Evolutionary conservation across 2,888 invertebrate species (phyloP).

Genomic region (Meta bourneti): DNA sequence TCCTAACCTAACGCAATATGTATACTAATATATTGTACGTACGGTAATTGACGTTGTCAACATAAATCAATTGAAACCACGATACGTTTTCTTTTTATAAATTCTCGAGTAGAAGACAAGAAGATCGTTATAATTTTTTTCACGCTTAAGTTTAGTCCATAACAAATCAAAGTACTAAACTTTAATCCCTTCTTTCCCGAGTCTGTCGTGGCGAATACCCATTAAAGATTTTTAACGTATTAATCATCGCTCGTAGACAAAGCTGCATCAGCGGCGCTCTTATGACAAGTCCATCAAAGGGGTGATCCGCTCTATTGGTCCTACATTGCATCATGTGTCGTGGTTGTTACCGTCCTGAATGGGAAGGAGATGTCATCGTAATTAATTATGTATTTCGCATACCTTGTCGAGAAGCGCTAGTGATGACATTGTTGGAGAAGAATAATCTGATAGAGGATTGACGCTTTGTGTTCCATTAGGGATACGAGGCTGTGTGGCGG

Average conservation of each 20-base stretch:
- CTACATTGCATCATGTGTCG: too few species aligned
- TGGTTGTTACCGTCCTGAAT: background rate
- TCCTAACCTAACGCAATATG: too few species aligned
- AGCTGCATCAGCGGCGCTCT: background rate
- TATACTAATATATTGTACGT: too few species aligned
- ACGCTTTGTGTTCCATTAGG: background rate
- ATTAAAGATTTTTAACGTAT: background rate
- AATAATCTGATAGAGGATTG: background rate
- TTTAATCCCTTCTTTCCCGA: background rate
- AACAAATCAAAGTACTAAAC: background rate
- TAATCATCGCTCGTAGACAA: background rate
- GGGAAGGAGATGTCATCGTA: background rate
- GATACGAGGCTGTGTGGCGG: background rate
- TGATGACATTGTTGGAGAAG: background rate
- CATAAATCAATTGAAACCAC: too few species aligned
- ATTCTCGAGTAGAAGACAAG: too few species aligned
- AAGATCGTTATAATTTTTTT: too few species aligned
- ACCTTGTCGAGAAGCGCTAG: background rate
- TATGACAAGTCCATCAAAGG: background rate
- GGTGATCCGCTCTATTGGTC: too few species aligned
- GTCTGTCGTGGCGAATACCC: background rate
- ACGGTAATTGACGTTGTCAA: too few species aligned
- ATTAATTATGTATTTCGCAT: conserved; percentile 1
- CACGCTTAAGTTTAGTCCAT: background rate
- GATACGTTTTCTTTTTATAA: too few species aligned